Percentiles rank a stretch among this genome's conserved stretches.
phyloP scores from a whole-genome alignment of 2,888 invertebrate genomes.

The Latheticus oryzae region DNA sequence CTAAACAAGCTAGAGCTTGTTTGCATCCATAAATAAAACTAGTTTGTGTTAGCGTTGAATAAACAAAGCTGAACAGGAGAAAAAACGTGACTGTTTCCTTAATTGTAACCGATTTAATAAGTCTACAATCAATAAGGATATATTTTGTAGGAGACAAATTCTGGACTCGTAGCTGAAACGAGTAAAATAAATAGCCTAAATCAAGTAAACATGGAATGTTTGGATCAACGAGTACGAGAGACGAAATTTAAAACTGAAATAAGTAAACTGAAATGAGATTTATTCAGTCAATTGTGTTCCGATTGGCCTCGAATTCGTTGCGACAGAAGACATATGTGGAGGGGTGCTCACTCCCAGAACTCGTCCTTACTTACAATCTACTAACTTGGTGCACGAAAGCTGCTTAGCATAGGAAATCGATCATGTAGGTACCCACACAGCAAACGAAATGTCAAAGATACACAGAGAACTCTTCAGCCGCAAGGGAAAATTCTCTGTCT shows the following conservation, averaged over 20 bases:
- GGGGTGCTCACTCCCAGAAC: slow-evolving; percentile 24
- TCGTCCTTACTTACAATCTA: slow-evolving; percentile 35
- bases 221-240: slow-evolving; percentile 43
- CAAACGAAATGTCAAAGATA: slow-evolving; percentile 30
- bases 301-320: slow-evolving; percentile 52
- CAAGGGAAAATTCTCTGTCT: too few species aligned
- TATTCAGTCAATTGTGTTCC: slow-evolving; percentile 57
- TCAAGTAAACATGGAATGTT: slow-evolving; percentile 49
- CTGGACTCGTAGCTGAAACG: slow-evolving; percentile 24
- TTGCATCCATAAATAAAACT: slow-evolving; percentile 6
- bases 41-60: background rate
- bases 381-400: slow-evolving; percentile 16
- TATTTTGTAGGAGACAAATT: slow-evolving; percentile 31
- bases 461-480: slow-evolving; percentile 21
- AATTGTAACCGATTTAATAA: slow-evolving; percentile 10
- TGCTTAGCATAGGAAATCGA: slow-evolving; percentile 39
- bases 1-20: slow-evolving; percentile 1
- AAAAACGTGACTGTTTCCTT: too few species aligned
- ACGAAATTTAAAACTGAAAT: slow-evolving; percentile 55
- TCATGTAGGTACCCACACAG: slow-evolving; percentile 28
- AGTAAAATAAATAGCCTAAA: slow-evolving; percentile 50
- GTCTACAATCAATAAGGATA: slow-evolving; percentile 28
- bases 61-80: too few species aligned
- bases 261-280: slow-evolving; percentile 58
- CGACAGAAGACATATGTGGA: slow-evolving; percentile 51